Conservation (phyloP, 2,113 vertebrate genomes). For the Polyodon spathula region DNA sequence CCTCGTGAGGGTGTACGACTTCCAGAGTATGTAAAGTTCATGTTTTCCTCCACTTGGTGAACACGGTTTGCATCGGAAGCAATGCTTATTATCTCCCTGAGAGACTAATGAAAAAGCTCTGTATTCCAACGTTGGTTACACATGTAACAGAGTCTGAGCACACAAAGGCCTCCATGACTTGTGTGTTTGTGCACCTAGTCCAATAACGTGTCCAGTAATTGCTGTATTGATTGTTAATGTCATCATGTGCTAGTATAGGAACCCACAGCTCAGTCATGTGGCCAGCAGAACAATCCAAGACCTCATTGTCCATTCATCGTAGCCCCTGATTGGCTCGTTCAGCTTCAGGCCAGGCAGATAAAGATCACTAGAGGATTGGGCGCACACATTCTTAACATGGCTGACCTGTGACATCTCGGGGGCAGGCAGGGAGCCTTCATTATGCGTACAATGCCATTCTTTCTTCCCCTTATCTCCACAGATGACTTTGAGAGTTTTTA, state of each 20-base stretch:
- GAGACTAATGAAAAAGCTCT: not conserved
- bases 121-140: not conserved
- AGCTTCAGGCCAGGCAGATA: conserved; percentile 86
- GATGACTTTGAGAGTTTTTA: conserved; percentile 97
- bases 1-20: too few species aligned
- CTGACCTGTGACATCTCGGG: conserved; percentile 94
- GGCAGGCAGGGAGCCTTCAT: conserved; percentile 79
- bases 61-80: not conserved
- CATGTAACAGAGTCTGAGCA: conserved; percentile 29
- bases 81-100: not conserved
- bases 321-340: conserved; percentile 81
- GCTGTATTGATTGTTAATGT: conserved; percentile 89
- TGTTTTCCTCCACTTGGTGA: too few species aligned
- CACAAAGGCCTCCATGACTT: conserved; percentile 37
- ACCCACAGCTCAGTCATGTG: conserved; percentile 62
- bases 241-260: conserved; percentile 84
- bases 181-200: conserved; percentile 52
- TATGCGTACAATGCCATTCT: conserved; percentile 84
- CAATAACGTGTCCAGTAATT: conserved; percentile 89
- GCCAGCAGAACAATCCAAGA: conserved; percentile 73
- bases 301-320: conserved; percentile 94
- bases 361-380: conserved; percentile 96
- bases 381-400: conserved; percentile 99
- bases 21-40: conserved; percentile 21
- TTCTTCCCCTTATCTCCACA: conserved; percentile 91